Base-by-base conservation (phyloP, 2,113 vertebrate genomes). In the Poecile atricapillus region DNA sequence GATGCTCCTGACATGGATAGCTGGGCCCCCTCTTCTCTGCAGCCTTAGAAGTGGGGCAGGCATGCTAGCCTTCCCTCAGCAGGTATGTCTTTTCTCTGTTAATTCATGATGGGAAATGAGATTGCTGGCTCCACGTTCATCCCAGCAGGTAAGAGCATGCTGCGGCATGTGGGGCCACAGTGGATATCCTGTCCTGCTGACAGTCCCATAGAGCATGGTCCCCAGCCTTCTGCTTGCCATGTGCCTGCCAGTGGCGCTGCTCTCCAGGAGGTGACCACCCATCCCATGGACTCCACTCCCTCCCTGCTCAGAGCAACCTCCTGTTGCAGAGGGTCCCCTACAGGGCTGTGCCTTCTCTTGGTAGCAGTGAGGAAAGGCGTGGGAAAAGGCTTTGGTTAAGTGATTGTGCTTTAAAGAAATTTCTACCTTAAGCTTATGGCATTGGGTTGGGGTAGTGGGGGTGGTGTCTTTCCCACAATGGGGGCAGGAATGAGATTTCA, bases 81-180 rank as follows among this genome's bases (percentile, higher is more conserved):
- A 83, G 55, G 71, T 91, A 76, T 5, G 67, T 77, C 7, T 85
- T 94, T 46, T 33, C 24, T 56, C 41, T 60, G 17, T 37, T 70
- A 8, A 55, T 86, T 77, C 24, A 4, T 5, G 4, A 46, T 59
- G 63, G 19, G 39, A 67, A 18, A 33, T 35, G 25, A 58, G 13
- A 37, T 91, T 0, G 0, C 44, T 91, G 56, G 58, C 12, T n/a
- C 28, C 15, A 5, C 0, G 0, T 23, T 59, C 16, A 39, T 18
- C 19, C 53, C 23, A 19, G 46, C 41, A 67, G 63, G 25, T 18
- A 22, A 44, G 19, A 60, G 21, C 37, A 15, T 23, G 55, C 37
- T 67, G 77, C 3, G 2, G 23, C 0, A 0, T 13, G 17, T 73
- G 58, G 35, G 44, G 8, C 8, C 23, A 2, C 28, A 12, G 10